Evolutionary conservation across 2,797 vertebrate species (phyloP), one percentile per base, ranked within the genome.

Genomic region (Gadopsis bispinosus): DNA sequence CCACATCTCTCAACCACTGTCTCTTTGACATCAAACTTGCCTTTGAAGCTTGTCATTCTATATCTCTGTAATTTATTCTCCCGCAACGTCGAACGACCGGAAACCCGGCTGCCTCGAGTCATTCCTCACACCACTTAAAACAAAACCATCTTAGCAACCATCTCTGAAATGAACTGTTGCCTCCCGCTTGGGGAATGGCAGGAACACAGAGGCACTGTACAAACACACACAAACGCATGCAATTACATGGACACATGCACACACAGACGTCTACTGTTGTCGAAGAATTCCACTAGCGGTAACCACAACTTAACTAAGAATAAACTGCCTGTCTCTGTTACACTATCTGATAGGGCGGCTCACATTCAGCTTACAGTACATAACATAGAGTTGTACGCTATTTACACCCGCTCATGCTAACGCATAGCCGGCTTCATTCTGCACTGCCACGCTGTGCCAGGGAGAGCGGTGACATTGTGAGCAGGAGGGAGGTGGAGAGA

Each of bases 341-440:
- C 89, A 71, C 81, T 70, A 83, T 82, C 80, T 80, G 86, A 90
- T 80, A 71, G 79, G 78, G 73, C 20, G 59, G 77, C 85, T 92
- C 90, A 87, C 88, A 88, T 92, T 91, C 81, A 88, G 88, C 87
- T 87, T 87, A 90, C 87, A 75, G 85, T 77, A 87, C 87, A 86
- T 75, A 87, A 85, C 85, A 71, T 78, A 59, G 74, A 77, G 88
- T 83, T 75, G 84, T 81, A 87, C 60, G 22, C 74, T 54, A 79
- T 78, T 85, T 70, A 85, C 88, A 67, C 82, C 78, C 75, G 29
- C 74, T 76, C 75, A 72, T 61, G 84, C 71, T 60, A 81, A 86
- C 80, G 69, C 79, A 71, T 8, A 82, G 83, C 75, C 55, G n/a
- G 83, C 75, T 72, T 86, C 73, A 51, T 63, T 69, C 77, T 76